Base-by-base conservation (phyloP, 2,888 invertebrate species). In the Cataglyphis altisquamis region DNA sequence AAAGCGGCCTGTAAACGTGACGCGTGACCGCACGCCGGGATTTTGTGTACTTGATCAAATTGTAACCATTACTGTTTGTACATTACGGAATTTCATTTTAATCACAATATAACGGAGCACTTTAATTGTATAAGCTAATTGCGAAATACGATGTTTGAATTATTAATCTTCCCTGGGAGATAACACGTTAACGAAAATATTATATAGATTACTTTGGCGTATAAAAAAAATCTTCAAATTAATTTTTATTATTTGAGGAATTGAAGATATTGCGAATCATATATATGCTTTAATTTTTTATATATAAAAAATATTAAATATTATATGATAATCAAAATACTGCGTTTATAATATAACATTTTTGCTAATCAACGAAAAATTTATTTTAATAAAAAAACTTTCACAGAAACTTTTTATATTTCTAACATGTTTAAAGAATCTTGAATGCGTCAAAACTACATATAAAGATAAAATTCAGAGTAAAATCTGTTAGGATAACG, bases 11-110 rank as follows among this genome's bases (percentile, higher is more conserved):
- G 70, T 60, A 78, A 78, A 78, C 78, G 70, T 78, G 78, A 70
- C 70, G 36, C 25, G 57, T 18, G 68, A 70, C 68, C 57, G 68
- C 78, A 70, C 41, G 78, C 45, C 60, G 41, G 67, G 60, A 78
- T 78, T 78, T 78, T 78, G 70, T 36, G 36, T 78, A 70, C 32
- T 80, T 60, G 70, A 80, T 80, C 60, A 80, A 80, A 80, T 80
- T 60, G 70, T 70, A 80, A 36, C 70, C 78, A 70, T 62, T 70
- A 80, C 45, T 60, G 45, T 60, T 70, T 18, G 60, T 48, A 21
- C 70, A 80, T 80, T 80, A 80, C 70, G 60, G 18, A 45, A 36
- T 70, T 70, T 70, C 60, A 36, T 80, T 80, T 70, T 70, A 70
- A 70, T 70, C 70, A 45, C 60, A 10, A 18, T 8, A 3, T 36